Evolutionary conservation across 2,888 invertebrate species (phyloP), one percentile per base, ranked within the genome.

Genomic region (Hoplodrina blanda): DNA sequence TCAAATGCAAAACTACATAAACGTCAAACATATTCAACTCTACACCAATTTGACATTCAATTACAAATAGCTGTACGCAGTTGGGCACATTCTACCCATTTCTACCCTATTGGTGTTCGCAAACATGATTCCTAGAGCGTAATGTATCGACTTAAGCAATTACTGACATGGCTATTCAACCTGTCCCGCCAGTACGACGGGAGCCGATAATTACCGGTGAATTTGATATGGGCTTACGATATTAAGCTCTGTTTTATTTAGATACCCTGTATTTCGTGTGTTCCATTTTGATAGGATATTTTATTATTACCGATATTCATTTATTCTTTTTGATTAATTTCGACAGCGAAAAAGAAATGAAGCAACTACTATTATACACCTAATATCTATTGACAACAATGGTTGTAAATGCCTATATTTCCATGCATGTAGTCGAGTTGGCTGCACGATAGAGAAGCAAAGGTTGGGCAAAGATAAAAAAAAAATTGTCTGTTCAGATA

Each of bases 121-220:
- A 79, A 75, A 79, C 52, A 67, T 33, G 61, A 44, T 49, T 61
- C 63, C 54, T 62, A 56, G 54, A 62, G 57, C 75, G 57, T 63
- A 70, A 57, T 62, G 61, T 75, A 64, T 44, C 44, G 56, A 60
- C 30, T 15, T 75, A 63, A 75, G 75, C 52, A 70, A 79, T 70
- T 75, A 79, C 65, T 61, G 44, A 41, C 62, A 60, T 60, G 62
- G 63, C 63, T 66, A 57, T 78, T 54, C 75, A 56, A n/a, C 54
- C 30, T 15, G 46, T 52, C 49, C 25, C 56, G 54, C 11, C 33
- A 37, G 50, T 57, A 41, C 25, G 33, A 52, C 63, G 33, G 33
- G 33, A 79, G 54, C 70, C 62, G 62, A 75, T 75, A 54, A 62
- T 62, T 70, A 64, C 19, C 56, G 52, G 19, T 64, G 54, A 75